A percentile compares a stretch with the other conserved stretches of the same genome.
phyloP scores from a whole-genome alignment of 2,888 invertebrate genomes.

The Clostera curtula region DNA sequence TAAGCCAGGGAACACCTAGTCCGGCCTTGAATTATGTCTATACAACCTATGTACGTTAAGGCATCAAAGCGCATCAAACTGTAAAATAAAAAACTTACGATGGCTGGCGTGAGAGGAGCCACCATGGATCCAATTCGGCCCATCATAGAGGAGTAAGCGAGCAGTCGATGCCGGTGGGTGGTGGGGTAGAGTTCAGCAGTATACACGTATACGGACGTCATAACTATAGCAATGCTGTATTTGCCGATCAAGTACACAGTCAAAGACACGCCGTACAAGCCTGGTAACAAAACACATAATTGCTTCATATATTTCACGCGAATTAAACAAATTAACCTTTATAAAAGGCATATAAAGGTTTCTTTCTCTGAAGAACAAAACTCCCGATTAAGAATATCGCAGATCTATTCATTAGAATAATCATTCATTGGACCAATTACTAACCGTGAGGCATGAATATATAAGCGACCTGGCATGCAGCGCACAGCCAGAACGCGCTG shows the following conservation, averaged over 20 bases:
- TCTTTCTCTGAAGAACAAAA: too few relatives aligned
- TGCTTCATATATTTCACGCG: too few relatives aligned
- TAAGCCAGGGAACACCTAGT: too few relatives aligned
- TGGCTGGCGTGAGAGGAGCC: slow-evolving; percentile 76
- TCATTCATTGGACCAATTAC: slow-evolving; percentile 3
- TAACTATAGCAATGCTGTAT: slow-evolving; percentile 73
- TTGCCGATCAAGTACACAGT: slow-evolving; percentile 72
- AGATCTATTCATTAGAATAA: background rate
- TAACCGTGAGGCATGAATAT: slow-evolving; percentile 69
- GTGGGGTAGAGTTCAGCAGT: slow-evolving; percentile 78
- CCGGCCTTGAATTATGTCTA: too few relatives aligned
- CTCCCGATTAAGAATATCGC: too few relatives aligned
- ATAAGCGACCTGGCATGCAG: slow-evolving; percentile 70
- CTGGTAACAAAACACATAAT: slow-evolving; percentile 15
- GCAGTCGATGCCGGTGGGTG: slow-evolving; percentile 70
- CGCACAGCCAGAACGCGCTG: slow-evolving; percentile 74
- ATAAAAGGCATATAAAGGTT: too few relatives aligned
- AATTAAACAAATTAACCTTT: too few relatives aligned
- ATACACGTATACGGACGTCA: slow-evolving; percentile 73
- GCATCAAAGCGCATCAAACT: too few relatives aligned
- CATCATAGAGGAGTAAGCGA: slow-evolving; percentile 76
- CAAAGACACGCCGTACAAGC: slow-evolving; percentile 39
- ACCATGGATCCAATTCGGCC: slow-evolving; percentile 77
- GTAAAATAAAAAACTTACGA: slow-evolving; percentile 71
- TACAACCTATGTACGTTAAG: too few relatives aligned